A percentile compares a stretch with the other conserved stretches of the same genome.
phyloP scores from a whole-genome alignment of 2,797 vertebrate genomes.

The Crypturellus tataupa region DNA sequence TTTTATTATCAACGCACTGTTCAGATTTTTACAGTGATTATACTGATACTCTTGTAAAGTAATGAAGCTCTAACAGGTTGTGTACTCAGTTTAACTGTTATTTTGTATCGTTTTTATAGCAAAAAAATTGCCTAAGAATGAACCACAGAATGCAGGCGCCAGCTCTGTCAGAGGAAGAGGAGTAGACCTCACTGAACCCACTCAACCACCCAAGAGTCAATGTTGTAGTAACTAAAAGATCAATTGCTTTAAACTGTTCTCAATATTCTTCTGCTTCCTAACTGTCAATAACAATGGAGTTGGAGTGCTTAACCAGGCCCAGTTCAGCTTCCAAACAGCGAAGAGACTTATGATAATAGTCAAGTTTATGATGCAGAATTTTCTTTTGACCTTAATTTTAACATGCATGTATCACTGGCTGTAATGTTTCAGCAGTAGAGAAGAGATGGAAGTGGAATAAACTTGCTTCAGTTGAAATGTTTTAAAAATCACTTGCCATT shows the following conservation, averaged over 20 bases:
- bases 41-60: background rate
- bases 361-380: conserved; percentile 93
- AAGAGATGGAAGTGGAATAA: conserved; percentile 65
- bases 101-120: conserved; percentile 81
- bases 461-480: conserved; percentile 71
- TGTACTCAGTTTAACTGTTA: conserved; percentile 24
- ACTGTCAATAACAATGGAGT: conserved; percentile 88
- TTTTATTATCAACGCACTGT: background rate
- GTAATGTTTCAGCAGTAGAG: conserved; percentile 76
- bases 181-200: conserved; percentile 95
- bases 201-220: conserved; percentile 91
- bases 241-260: conserved; percentile 79
- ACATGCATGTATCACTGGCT: conserved; percentile 95
- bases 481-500: conserved; percentile 58
- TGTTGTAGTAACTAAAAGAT: conserved; percentile 95
- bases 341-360: conserved; percentile 93
- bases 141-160: conserved; percentile 89
- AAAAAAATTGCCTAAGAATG: conserved; percentile 97
- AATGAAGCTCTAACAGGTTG: background rate
- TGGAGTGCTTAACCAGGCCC: conserved; percentile 88
- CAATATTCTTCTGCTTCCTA: conserved; percentile 83
- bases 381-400: conserved; percentile 85
- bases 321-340: conserved; percentile 88
- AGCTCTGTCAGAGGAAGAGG: conserved; percentile 90
- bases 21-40: background rate